A percentile compares a stretch with the other conserved stretches of the same genome.
Evolutionary conservation across 1,140 invertebrate species (phyloP).

Genomic region (Trachymyrmex septentrionalis): DNA sequence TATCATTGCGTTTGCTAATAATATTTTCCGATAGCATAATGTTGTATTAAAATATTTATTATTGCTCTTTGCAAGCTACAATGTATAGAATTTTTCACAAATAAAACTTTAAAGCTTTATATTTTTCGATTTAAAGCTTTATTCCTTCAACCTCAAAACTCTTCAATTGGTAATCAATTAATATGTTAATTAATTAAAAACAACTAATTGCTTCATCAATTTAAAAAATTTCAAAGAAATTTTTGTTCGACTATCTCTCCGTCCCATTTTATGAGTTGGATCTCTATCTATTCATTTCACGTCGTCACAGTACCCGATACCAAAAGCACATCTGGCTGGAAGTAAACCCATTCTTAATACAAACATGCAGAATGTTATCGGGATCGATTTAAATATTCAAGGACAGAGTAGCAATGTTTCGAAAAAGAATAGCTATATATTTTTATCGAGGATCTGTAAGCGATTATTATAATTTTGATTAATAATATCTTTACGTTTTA

Average conservation of each 20-base stretch:
- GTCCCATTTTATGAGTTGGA: neutral
- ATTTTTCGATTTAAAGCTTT: no score
- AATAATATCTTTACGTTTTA: neutral
- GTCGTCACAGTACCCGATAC: constrained; percentile 11
- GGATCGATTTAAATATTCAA: constrained; percentile 7
- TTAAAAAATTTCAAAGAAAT: constrained; percentile 28
- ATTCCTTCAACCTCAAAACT: neutral
- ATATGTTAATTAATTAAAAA: constrained; percentile 12
- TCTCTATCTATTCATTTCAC: constrained; percentile 51
- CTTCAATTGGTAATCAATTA: constrained; percentile 36
- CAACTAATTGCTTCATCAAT: neutral
- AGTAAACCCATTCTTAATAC: constrained; percentile 43
- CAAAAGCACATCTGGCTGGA: constrained; percentile 10
- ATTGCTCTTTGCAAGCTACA: constrained; percentile 20
- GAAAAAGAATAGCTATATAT: neutral
- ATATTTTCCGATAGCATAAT: constrained; percentile 17
- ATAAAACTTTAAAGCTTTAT: neutral
- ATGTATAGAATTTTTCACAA: neutral
- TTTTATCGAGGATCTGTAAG: constrained; percentile 23
- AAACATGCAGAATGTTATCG: constrained; percentile 31
- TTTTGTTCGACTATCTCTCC: neutral
- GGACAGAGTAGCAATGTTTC: constrained; percentile 21
- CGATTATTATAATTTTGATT: neutral
- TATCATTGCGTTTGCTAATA: constrained; percentile 22
- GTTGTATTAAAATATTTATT: constrained; percentile 38